These are phyloP conservation scores for Ectobius pallidus DNA, from an alignment of 2,888 invertebrate genomes.

Conservation along the genomic window DNA sequence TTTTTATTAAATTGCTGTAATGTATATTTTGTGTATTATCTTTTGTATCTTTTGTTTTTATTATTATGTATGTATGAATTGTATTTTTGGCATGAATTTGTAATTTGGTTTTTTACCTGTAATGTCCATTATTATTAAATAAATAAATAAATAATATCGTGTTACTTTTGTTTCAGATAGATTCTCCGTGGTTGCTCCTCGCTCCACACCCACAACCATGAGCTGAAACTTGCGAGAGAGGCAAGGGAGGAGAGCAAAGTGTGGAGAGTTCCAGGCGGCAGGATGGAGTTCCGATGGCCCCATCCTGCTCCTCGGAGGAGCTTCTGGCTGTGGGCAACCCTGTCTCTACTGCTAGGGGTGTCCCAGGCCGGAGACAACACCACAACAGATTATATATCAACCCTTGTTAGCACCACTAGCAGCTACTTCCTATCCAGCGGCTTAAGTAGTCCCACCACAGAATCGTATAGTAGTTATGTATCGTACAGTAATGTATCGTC, in stretches of 20 bases:
- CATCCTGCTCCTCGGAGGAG: background rate
- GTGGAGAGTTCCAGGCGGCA: background rate
- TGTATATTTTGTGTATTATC: too few relatives aligned
- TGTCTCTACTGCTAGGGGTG: conserved; percentile 12
- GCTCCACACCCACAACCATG: background rate
- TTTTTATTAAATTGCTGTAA: too few relatives aligned
- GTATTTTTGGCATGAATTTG: too few relatives aligned
- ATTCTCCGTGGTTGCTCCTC: background rate
- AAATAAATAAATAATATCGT: too few relatives aligned
- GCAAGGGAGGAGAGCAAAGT: background rate
- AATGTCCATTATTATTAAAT: too few relatives aligned
- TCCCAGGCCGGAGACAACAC: background rate
- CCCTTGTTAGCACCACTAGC: background rate
- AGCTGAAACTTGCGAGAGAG: conserved; percentile 17
- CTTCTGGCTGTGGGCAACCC: conserved; percentile 6
- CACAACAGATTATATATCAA: background rate
- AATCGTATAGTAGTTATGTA: background rate
- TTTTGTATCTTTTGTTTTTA: too few relatives aligned
- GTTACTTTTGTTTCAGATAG: background rate
- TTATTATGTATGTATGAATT: too few relatives aligned
- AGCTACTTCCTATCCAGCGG: background rate
- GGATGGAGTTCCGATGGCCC: conserved; percentile 25
- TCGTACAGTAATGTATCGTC: background rate
- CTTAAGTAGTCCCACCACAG: background rate
- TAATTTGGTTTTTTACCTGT: too few relatives aligned